phyloP scores from a whole-genome alignment of 1,140 invertebrate genomes.

The Aphidius gifuensis region DNA sequence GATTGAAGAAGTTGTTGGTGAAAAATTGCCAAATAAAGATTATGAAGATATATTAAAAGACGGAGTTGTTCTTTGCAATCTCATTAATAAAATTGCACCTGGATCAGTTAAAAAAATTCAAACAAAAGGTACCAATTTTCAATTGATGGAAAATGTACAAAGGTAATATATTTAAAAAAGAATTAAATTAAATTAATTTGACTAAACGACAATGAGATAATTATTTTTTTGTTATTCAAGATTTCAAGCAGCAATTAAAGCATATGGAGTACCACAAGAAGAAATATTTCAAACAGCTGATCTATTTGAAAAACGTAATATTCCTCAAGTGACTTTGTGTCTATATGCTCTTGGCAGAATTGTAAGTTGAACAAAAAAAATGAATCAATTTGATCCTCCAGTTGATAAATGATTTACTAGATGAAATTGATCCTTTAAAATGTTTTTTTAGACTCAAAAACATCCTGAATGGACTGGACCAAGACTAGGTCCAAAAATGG shows the following conservation, averaged over 20 bases:
- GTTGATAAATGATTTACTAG: slow-evolving; percentile 4
- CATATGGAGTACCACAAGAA: slow-evolving; percentile 92
- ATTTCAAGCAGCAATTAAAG: slow-evolving; percentile 90
- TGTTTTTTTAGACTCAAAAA: slow-evolving; percentile 72
- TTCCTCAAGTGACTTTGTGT: slow-evolving; percentile 91
- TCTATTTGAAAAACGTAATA: slow-evolving; percentile 93
- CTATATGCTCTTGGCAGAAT: slow-evolving; percentile 84
- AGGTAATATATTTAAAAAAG: slow-evolving; percentile 52
- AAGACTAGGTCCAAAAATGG: slow-evolving; percentile 87
- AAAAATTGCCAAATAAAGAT: slow-evolving; percentile 76
- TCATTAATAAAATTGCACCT: slow-evolving; percentile 92
- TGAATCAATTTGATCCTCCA: neutral
- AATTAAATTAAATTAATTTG: neutral
- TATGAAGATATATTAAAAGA: slow-evolving; percentile 92
- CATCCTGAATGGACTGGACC: slow-evolving; percentile 91
- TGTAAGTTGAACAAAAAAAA: slow-evolving; percentile 62
- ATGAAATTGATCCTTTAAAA: neutral
- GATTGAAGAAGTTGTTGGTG: slow-evolving; percentile 85
- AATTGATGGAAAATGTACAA: slow-evolving; percentile 98
- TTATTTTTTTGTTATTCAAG: slow-evolving; percentile 42
- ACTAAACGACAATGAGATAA: slow-evolving; percentile 4
- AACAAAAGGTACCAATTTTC: slow-evolving; percentile 93
- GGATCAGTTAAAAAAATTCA: slow-evolving; percentile 97
- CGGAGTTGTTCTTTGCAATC: slow-evolving; percentile 88
- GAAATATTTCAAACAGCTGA: slow-evolving; percentile 99